Base-by-base conservation (phyloP, 2,888 invertebrate genomes). In the Tenthredo livida region DNA sequence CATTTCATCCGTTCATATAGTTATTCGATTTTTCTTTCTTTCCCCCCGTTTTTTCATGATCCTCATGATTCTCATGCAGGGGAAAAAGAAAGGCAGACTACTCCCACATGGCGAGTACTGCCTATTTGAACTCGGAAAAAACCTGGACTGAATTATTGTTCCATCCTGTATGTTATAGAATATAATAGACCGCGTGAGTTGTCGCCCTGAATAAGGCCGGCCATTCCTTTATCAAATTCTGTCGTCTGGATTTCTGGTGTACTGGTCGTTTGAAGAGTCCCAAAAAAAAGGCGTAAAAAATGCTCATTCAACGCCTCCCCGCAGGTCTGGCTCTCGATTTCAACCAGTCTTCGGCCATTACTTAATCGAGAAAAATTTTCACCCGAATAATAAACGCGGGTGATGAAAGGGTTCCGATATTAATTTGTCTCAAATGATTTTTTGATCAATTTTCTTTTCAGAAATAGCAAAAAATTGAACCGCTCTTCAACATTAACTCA, bases 131-230 rank as follows among this genome's bases (percentile, higher is more conserved):
- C 21, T 4, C 0, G 21, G 15, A n/a, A 37, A 37, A 70, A 37
- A 70, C 70, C 70, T 70, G 7, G 70, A 70, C 37, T 70, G 61
- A 61, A 61, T 61, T 37, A 37, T 70, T 70, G n/a, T 70, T 37
- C 70, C 17, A n/a, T 54, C 6, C n/a, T 37, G 70, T 70, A n/a
- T 37, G 12, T 0, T 6, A 29, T 17, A 33, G 33, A 37, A 70
- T n/a, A 70, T 61, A 61, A 70, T 70, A 70, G 70, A 37, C 17
- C n/a, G 37, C 1, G 4, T 15, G 37, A 70, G 29, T 37, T 70
- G 70, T 70, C 70, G 70, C 37, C 9, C 37, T 37, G 25, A 37
- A 70, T 61, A 25, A 70, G 15, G 17, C 21, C 33, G 37, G 29
- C 17, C n/a, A 37, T 70, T 70, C 70, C 70, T 70, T 37, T 37